Conservation (phyloP, 2,113 vertebrate species). For the Heterotis niloticus region DNA sequence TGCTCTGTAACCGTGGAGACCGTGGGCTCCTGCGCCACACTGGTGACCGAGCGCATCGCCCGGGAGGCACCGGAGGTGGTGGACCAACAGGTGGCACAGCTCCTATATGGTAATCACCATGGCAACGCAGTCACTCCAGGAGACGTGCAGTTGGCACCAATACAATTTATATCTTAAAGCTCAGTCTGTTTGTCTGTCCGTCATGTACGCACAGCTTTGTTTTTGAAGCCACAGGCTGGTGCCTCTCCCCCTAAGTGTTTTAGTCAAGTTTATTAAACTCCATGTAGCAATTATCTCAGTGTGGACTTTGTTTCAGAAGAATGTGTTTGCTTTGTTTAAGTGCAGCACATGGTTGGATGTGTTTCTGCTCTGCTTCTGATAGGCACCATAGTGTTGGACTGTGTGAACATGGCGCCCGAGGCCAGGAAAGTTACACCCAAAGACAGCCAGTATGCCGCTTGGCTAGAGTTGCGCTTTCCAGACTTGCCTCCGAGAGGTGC, state of each 20-base stretch:
- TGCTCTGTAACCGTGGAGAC: conserved; percentile 69
- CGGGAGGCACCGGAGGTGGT: conserved; percentile 71
- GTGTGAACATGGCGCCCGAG: conserved; percentile 80
- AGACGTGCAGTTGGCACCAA: no score
- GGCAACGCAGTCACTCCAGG: neutral
- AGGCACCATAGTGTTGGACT: conserved; percentile 85
- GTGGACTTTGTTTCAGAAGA: no score
- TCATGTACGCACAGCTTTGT: no score
- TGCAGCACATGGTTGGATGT: no score
- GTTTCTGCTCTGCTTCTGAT: neutral
- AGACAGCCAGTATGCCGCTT: conserved; percentile 61
- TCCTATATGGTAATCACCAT: conserved; percentile 75
- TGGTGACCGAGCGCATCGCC: conserved; percentile 79
- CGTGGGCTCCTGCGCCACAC: conserved; percentile 85
- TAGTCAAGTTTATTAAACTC: no score
- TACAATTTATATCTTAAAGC: no score
- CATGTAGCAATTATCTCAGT: no score
- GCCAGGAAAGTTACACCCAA: conserved; percentile 82
- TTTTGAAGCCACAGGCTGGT: no score
- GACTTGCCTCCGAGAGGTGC: conserved; percentile 64
- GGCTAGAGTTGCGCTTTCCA: conserved; percentile 72
- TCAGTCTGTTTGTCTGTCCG: no score
- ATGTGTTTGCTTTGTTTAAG: no score
- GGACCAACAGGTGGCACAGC: conserved; percentile 67
- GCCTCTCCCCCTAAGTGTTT: no score